Conservation (phyloP, 2,797 vertebrate species). For the Carduelis carduelis region DNA sequence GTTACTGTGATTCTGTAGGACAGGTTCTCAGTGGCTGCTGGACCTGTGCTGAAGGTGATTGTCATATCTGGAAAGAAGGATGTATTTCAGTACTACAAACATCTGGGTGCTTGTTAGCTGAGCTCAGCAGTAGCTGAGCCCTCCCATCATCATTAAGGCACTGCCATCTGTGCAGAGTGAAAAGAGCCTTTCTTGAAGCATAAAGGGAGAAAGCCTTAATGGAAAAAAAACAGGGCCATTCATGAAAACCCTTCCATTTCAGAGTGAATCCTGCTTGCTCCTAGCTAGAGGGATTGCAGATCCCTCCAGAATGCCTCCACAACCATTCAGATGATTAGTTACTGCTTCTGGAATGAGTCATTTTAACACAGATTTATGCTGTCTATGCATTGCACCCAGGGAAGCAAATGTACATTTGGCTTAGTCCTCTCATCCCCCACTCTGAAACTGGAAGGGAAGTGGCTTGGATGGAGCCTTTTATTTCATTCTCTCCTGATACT, state of each 20-base stretch:
- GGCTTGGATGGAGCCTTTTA: background rate
- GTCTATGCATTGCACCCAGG: background rate
- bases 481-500: background rate
- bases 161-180: constrained; percentile 18
- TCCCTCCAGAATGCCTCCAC: background rate
- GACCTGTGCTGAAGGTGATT: background rate
- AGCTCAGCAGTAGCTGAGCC: constrained; percentile 18
- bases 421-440: background rate
- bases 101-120: constrained; percentile 31
- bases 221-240: constrained; percentile 27
- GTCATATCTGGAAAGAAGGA: background rate
- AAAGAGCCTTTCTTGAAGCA: constrained; percentile 1
- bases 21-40: background rate
- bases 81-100: background rate
- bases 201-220: background rate
- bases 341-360: background rate
- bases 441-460: background rate
- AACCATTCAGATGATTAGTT: background rate
- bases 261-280: background rate
- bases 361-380: background rate
- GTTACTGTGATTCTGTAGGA: background rate
- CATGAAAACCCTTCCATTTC: background rate
- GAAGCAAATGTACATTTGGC: background rate
- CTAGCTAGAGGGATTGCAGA: background rate
- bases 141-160: background rate